Conservation (phyloP, 2,797 vertebrate species). For the Pseudocheirus occidentalis region DNA sequence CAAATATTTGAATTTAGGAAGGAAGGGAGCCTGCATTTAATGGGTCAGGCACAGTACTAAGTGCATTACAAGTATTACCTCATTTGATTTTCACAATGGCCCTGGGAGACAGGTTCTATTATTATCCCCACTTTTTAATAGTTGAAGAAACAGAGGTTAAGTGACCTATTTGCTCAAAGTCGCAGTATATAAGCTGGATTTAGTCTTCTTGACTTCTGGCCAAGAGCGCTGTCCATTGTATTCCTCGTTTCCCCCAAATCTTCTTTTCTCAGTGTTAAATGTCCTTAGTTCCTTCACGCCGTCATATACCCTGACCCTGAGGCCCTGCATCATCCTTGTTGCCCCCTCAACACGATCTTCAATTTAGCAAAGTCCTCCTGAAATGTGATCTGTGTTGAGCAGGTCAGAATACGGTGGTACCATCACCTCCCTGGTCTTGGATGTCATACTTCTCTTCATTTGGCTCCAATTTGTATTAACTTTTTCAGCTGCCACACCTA, state of each 20-base stretch:
- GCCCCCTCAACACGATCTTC: not conserved
- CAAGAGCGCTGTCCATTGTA: not conserved
- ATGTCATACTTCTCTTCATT: not conserved
- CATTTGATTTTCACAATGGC: no score
- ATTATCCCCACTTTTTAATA: not conserved
- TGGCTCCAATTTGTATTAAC: not conserved
- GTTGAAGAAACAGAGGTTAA: no score
- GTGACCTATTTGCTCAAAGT: no score
- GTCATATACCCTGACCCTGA: not conserved
- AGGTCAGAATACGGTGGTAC: not conserved
- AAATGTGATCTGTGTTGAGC: not conserved
- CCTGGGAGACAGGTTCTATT: not conserved
- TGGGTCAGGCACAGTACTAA: no score
- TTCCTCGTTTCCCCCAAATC: not conserved
- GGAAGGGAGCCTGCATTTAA: no score
- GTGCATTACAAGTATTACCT: no score
- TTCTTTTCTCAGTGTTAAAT: not conserved
- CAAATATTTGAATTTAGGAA: no score
- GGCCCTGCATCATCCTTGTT: not conserved
- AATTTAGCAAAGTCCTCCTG: not conserved
- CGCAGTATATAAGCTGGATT: not conserved
- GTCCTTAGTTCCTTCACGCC: not conserved
- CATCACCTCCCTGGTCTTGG: not conserved
- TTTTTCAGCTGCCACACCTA: not conserved
- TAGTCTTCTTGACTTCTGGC: not conserved